phyloP scores from a whole-genome alignment of 1,140 invertebrate species.

The Penaeus chinensis region DNA sequence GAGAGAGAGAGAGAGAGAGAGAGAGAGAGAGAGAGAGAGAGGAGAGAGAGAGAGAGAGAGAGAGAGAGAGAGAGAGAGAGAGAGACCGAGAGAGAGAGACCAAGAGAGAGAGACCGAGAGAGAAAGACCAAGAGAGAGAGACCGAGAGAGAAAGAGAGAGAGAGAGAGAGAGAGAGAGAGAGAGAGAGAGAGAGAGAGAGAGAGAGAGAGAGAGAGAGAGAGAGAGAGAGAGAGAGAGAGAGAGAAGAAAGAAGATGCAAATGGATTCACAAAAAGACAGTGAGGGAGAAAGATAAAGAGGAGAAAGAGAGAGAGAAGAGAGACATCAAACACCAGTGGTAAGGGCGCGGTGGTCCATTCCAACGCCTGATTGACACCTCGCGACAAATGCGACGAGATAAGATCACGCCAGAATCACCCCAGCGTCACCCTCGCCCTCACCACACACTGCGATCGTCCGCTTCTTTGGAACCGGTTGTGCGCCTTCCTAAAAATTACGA shows the following conservation, averaged over 20 bases:
- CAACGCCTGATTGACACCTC: constrained; percentile 30
- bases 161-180: not conserved
- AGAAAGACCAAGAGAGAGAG: not conserved
- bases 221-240: not conserved
- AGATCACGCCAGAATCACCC: not conserved
- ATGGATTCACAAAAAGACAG: not conserved
- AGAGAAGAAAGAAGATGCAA: not conserved
- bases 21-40: constrained; percentile 17
- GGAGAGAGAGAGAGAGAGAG: not conserved
- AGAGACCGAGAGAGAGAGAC: not conserved
- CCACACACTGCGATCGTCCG: not conserved
- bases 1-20: constrained; percentile 11
- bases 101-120: not conserved
- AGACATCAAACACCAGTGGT: not conserved
- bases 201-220: not conserved
- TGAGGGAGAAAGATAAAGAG: not conserved
- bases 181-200: not conserved
- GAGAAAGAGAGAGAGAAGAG: not conserved
- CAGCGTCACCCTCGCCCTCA: constrained; percentile 9
- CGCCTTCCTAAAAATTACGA: too few species aligned
- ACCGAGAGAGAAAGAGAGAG: not conserved
- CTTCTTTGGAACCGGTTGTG: too few species aligned
- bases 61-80: not conserved
- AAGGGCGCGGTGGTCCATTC: not conserved
- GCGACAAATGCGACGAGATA: constrained; percentile 20